Percentiles rank a stretch among this genome's conserved stretches.
These are phyloP conservation scores for Tachina grossa DNA, from an alignment of 2,888 invertebrate species.

Conservation along the genomic window DNA sequence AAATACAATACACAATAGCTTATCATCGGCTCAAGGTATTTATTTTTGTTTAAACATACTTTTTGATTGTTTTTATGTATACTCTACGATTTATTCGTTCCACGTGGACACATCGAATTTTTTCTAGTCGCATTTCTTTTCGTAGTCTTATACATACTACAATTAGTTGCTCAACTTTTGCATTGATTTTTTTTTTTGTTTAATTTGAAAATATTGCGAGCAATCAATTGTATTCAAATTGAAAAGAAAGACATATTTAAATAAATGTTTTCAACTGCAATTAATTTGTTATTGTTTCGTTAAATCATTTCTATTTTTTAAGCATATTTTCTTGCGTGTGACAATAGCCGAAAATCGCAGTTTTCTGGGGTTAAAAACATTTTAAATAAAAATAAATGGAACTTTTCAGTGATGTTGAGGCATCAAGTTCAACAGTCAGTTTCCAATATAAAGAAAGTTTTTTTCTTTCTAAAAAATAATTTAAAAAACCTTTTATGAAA, in stretches of 20 bases:
- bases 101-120: neutral
- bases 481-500: too few species aligned
- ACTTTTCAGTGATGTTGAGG: too few species aligned
- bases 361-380: too few species aligned
- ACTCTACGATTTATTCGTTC: neutral
- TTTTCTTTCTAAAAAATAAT: too few species aligned
- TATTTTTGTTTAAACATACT: constrained; percentile 75
- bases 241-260: neutral
- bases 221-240: constrained; percentile 7
- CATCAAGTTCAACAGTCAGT: too few species aligned
- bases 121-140: constrained; percentile 1
- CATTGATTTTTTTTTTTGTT: constrained; percentile 24
- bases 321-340: neutral
- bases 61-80: neutral
- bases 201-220: constrained; percentile 30
- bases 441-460: too few species aligned
- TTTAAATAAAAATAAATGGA: too few species aligned
- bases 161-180: constrained; percentile 24
- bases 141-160: constrained; percentile 10
- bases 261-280: neutral
- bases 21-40: constrained; percentile 81
- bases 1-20: constrained; percentile 74
- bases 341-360: too few species aligned
- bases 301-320: neutral
- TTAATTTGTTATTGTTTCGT: constrained; percentile 49